Percentiles rank a stretch among this genome's conserved stretches.
phyloP scores from a whole-genome alignment of 2,113 vertebrate genomes.

The Spea bombifrons region DNA sequence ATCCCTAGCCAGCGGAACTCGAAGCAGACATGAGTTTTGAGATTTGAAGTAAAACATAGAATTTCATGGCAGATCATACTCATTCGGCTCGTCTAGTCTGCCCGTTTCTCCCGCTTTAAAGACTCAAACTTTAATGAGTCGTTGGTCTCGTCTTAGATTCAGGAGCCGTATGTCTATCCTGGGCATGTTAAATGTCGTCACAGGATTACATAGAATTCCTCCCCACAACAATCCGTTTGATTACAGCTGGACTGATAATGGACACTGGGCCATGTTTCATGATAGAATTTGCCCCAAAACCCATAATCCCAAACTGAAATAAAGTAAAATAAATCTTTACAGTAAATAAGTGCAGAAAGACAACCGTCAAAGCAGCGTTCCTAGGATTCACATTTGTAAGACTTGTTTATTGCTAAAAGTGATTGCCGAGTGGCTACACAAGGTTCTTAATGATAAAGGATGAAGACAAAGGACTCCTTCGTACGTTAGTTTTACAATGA shows the following conservation, averaged over 20 bases:
- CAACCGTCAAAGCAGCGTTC: not conserved
- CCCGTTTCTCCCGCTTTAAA: no score
- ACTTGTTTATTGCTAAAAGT: conserved; percentile 9
- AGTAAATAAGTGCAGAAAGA: not conserved
- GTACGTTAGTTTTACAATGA: not conserved
- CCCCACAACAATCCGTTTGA: no score
- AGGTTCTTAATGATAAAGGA: not conserved
- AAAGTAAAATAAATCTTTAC: not conserved
- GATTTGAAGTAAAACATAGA: no score
- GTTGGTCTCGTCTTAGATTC: no score
- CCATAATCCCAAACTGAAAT: not conserved
- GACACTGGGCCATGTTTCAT: not conserved
- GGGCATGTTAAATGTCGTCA: no score
- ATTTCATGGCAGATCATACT: no score
- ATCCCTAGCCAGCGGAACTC: no score
- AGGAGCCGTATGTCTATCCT: no score
- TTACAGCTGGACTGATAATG: not conserved
- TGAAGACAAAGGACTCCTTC: not conserved
- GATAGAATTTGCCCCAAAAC: not conserved
- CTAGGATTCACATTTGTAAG: conserved; percentile 9
- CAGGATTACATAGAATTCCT: no score
- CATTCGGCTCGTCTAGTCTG: no score
- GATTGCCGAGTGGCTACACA: not conserved
- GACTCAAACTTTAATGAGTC: no score
- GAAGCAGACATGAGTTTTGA: no score